Percentiles rank a stretch among this genome's conserved stretches.
These are phyloP conservation scores for Rhagonycha fulva DNA, from an alignment of 2,888 invertebrate genomes.

Conservation along the genomic window DNA sequence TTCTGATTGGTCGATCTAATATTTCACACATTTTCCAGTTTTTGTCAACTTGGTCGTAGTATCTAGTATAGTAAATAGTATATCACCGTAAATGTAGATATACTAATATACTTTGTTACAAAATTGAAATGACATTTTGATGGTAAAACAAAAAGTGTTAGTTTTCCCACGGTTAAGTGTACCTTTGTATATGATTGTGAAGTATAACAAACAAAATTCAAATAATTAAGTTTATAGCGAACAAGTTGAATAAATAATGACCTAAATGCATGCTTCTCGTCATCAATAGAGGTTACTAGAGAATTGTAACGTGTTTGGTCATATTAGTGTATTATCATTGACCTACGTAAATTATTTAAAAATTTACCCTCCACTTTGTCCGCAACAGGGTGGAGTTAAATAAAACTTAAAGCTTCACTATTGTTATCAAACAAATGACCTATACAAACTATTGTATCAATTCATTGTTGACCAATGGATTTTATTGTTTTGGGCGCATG, in stretches of 20 bases:
- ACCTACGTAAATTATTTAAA: conserved; percentile 38
- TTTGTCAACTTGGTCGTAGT: too few species aligned
- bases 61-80: not conserved
- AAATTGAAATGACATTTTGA: not conserved
- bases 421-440: conserved; percentile 26
- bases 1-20: too few species aligned
- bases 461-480: conserved; percentile 38
- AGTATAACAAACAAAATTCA: not conserved
- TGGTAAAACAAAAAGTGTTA: not conserved
- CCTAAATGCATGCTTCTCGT: conserved; percentile 19
- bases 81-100: too few species aligned
- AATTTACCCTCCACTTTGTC: conserved; percentile 23
- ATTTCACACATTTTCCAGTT: too few species aligned
- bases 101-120: not conserved
- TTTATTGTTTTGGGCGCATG: conserved; percentile 42
- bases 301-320: conserved; percentile 34
- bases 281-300: conserved; percentile 21
- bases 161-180: conserved; percentile 9
- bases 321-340: conserved; percentile 35
- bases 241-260: conserved; percentile 23
- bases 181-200: not conserved
- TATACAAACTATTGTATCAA: conserved; percentile 24
- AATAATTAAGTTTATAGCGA: conserved; percentile 14
- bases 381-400: conserved; percentile 42
- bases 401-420: conserved; percentile 33